Conservation (phyloP, 2,888 invertebrate species). For the Drosophila meridiana region DNA sequence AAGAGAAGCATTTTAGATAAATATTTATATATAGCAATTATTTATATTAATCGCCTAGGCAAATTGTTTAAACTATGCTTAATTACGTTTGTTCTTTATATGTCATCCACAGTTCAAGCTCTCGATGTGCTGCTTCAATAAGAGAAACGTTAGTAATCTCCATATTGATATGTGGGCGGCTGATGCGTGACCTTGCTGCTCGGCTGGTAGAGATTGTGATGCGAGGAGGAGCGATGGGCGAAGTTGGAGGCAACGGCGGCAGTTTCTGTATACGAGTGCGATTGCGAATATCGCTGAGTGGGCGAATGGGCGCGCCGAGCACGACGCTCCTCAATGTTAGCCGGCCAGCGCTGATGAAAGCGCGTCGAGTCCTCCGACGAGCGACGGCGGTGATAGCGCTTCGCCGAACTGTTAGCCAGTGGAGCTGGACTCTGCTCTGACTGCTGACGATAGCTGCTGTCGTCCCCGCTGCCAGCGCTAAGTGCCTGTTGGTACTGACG, state of each 20-base stretch:
- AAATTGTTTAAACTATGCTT: conserved; percentile 43
- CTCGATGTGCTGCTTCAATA: conserved; percentile 17
- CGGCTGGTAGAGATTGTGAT: conserved; percentile 87
- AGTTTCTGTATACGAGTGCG: conserved; percentile 55
- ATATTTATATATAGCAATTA: conserved; percentile 34
- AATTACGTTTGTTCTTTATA: conserved; percentile 20
- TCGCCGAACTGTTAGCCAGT: conserved; percentile 50
- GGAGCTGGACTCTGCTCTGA: conserved; percentile 19
- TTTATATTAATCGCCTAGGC: conserved; percentile 25
- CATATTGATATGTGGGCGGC: conserved; percentile 84
- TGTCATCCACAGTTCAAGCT: conserved; percentile 6
- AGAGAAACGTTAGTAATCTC: conserved; percentile 83
- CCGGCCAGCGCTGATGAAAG: conserved; percentile 79
- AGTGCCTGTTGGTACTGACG: conserved; percentile 65
- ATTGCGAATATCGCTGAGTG: conserved; percentile 51
- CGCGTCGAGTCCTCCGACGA: conserved; percentile 82
- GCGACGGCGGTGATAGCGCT: conserved; percentile 81
- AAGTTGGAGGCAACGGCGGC: conserved; percentile 50
- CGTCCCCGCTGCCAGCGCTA: conserved; percentile 70
- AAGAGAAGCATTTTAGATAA: conserved; percentile 22
- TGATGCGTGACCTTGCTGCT: conserved; percentile 58
- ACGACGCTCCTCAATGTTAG: conserved; percentile 79
- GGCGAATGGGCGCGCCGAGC: conserved; percentile 73
- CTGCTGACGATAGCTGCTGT: conserved; percentile 66
- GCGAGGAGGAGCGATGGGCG: conserved; percentile 86